phyloP scores from a whole-genome alignment of 2,888 invertebrate species.

The Mantis religiosa region DNA sequence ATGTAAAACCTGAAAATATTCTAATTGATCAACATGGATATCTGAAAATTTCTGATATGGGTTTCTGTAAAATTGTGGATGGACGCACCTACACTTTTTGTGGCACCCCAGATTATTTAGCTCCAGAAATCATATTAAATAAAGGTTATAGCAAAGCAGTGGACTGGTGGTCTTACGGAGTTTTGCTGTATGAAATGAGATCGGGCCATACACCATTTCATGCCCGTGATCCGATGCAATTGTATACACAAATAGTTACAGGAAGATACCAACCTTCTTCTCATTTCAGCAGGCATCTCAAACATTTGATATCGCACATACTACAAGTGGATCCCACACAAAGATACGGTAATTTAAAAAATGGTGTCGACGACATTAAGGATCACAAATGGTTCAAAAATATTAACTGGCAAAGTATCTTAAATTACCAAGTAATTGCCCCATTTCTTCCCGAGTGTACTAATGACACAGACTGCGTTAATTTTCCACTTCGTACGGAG shows the following conservation, averaged over 20 bases:
- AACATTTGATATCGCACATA: constrained; percentile 79
- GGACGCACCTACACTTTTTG: constrained; percentile 21
- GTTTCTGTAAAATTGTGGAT: constrained; percentile 5
- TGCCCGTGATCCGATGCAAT: constrained; percentile 85
- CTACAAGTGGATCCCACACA: neutral
- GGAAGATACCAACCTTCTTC: constrained; percentile 85
- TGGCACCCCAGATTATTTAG: constrained; percentile 26
- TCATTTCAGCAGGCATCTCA: constrained; percentile 75
- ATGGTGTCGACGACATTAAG: neutral
- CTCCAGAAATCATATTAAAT: constrained; percentile 58
- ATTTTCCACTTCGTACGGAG: neutral
- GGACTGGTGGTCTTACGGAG: constrained; percentile 96
- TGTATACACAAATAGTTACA: constrained; percentile 90
- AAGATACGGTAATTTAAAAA: neutral
- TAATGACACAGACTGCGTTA: neutral
- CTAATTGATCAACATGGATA: constrained; percentile 27
- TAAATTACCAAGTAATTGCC: neutral
- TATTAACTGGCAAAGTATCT: neutral
- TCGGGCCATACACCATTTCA: constrained; percentile 93
- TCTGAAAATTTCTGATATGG: constrained; percentile 28
- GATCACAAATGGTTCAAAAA: neutral
- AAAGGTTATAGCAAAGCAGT: constrained; percentile 91
- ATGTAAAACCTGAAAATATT: constrained; percentile 30
- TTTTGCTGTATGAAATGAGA: constrained; percentile 84
- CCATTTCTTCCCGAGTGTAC: neutral